These are phyloP conservation scores for Coelopa frigida DNA, from an alignment of 1,140 invertebrate genomes.

Conservation along the genomic window DNA sequence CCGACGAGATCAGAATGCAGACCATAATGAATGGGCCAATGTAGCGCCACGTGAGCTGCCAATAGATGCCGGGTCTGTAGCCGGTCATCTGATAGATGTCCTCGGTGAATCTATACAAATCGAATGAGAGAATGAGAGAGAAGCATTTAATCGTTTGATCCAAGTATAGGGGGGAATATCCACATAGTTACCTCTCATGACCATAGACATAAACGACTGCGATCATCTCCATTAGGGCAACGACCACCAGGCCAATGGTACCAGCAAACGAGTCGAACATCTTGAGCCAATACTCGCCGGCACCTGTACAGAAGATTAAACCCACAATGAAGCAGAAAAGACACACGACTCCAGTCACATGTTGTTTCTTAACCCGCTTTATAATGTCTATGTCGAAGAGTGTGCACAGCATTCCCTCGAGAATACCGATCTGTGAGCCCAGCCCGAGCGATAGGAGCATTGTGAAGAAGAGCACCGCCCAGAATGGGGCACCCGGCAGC, in stretches of 20 bases:
- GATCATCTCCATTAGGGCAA: conserved; percentile 85
- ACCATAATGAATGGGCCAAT: conserved; percentile 77
- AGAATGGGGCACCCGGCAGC: conserved; percentile 81
- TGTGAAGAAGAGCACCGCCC: conserved; percentile 88
- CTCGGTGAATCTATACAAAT: conserved; percentile 61
- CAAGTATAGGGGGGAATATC: too few relatives aligned
- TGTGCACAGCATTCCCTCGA: conserved; percentile 88
- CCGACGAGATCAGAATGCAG: conserved; percentile 68
- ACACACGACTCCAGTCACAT: conserved; percentile 77
- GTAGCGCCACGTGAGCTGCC: conserved; percentile 85
- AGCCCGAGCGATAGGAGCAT: conserved; percentile 85
- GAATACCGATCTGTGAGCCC: conserved; percentile 85
- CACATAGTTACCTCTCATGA: conserved; percentile 64
- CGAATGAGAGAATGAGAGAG: not conserved
- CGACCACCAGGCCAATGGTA: conserved; percentile 83
- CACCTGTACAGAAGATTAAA: conserved; percentile 78
- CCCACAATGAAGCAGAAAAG: conserved; percentile 77
- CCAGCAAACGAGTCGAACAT: conserved; percentile 93
- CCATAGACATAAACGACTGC: conserved; percentile 87
- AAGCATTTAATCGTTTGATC: not conserved
- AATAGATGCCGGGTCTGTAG: conserved; percentile 72
- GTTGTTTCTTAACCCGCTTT: conserved; percentile 77
- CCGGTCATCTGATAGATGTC: conserved; percentile 88
- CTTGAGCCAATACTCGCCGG: conserved; percentile 91
- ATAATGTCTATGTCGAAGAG: conserved; percentile 89